Percentiles rank a stretch among this genome's conserved stretches.
Evolutionary conservation across 64 coral and sea anemone genomes (phyloP).

Genomic region (Montipora efflorescens): DNA sequence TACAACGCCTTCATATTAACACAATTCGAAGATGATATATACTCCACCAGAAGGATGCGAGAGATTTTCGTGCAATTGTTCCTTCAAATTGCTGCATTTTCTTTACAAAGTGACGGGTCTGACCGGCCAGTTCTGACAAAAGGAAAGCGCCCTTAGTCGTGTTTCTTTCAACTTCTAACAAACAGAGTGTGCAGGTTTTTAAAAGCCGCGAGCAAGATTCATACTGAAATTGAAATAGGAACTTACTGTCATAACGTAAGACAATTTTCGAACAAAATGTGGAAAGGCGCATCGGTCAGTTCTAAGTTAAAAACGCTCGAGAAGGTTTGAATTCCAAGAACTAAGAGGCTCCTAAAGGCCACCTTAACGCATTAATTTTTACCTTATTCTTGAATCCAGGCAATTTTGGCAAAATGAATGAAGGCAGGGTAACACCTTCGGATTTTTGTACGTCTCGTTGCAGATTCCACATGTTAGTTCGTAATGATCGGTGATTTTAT

Average conservation of each 20-base stretch:
- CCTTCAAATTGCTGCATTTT: too few relatives aligned
- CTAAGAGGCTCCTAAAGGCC: background rate
- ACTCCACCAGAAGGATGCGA: too few relatives aligned
- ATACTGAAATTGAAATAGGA: background rate
- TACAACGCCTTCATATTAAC: too few relatives aligned
- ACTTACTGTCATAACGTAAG: background rate
- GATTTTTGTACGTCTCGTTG: slow-evolving; percentile 82
- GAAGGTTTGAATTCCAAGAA: background rate
- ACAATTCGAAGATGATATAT: too few relatives aligned
- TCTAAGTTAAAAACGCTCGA: background rate
- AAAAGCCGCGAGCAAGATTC: background rate
- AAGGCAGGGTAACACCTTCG: slow-evolving; percentile 90
- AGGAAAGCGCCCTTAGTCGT: too few relatives aligned
- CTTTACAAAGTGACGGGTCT: too few relatives aligned
- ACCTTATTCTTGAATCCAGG: slow-evolving; percentile 87
- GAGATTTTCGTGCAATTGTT: too few relatives aligned
- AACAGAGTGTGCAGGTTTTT: background rate
- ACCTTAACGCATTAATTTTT: background rate
- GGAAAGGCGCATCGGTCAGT: background rate
- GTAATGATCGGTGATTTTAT: slow-evolving; percentile 90
- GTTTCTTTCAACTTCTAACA: too few relatives aligned
- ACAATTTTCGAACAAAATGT: background rate
- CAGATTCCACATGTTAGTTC: slow-evolving; percentile 89
- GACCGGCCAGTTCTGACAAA: too few relatives aligned
- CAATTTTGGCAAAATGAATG: slow-evolving; percentile 92